Percentiles rank a stretch among this genome's conserved stretches.
These are phyloP conservation scores for Volucella bombylans DNA, from an alignment of 2,888 invertebrate genomes.

Conservation along the genomic window DNA sequence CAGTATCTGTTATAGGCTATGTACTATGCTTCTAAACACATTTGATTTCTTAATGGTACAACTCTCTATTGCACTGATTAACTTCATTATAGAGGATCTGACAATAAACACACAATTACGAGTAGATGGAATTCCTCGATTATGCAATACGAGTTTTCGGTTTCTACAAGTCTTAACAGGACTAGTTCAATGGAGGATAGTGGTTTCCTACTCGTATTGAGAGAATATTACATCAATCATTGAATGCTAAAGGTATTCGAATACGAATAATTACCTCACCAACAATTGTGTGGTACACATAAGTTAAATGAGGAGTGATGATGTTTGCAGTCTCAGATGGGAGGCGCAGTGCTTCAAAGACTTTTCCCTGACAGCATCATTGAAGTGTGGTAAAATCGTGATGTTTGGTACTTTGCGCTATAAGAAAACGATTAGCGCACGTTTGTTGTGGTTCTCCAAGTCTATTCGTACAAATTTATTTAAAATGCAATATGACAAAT, in stretches of 20 bases:
- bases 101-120: neutral
- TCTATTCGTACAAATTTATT: neutral
- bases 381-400: conserved; percentile 54
- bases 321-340: conserved; percentile 7
- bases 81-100: conserved; percentile 2
- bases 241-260: conserved; percentile 8
- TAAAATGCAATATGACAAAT: conserved; percentile 26
- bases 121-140: conserved; percentile 39
- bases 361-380: conserved; percentile 13
- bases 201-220: conserved; percentile 42
- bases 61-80: neutral
- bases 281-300: conserved; percentile 2
- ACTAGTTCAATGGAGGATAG: neutral
- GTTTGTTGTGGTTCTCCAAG: conserved; percentile 23
- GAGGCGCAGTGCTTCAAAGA: conserved; percentile 21
- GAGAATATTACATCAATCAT: conserved; percentile 34
- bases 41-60: conserved; percentile 32
- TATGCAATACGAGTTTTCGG: conserved; percentile 8
- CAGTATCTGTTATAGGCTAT: neutral
- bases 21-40: neutral
- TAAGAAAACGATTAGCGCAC: conserved; percentile 37
- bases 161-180: neutral
- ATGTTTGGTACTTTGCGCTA: conserved; percentile 5
- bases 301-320: conserved; percentile 35
- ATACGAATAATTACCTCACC: neutral